Conservation (phyloP, 2,888 invertebrate genomes). For the Encarsia formosa region DNA sequence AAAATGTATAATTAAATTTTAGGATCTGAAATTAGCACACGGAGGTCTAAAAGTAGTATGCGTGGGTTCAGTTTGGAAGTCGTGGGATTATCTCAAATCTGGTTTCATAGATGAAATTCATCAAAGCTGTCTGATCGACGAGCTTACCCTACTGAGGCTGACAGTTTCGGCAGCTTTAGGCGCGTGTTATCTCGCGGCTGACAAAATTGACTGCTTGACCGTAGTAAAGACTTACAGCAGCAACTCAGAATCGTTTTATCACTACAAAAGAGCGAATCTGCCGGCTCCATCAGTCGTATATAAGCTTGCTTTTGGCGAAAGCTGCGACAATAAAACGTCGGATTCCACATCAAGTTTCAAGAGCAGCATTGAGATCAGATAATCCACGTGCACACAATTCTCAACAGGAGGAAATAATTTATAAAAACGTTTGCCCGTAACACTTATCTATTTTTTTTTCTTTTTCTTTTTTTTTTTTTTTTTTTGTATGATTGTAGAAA, state of each 20-base stretch:
- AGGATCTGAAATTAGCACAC: constrained; percentile 53
- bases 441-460: too few relatives aligned
- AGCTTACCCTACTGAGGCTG: constrained; percentile 64
- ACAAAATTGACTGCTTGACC: constrained; percentile 60
- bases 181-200: constrained; percentile 80
- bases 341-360: too few relatives aligned
- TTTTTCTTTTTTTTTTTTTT: too few relatives aligned
- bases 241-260: constrained; percentile 66
- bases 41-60: constrained; percentile 77
- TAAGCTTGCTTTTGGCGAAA: neutral
- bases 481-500: too few relatives aligned
- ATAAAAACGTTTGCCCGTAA: too few relatives aligned
- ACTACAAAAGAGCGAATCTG: constrained; percentile 48
- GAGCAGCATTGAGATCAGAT: constrained; percentile 15
- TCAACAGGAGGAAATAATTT: too few relatives aligned
- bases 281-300: neutral
- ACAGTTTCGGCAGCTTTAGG: constrained; percentile 78
- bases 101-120: constrained; percentile 63
- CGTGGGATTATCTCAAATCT: constrained; percentile 75
- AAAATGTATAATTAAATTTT: constrained; percentile 24
- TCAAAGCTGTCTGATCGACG: constrained; percentile 51
- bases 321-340: too few relatives aligned
- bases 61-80: constrained; percentile 93
- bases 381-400: too few relatives aligned
- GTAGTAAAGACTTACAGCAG: constrained; percentile 65